These are phyloP conservation scores for Melanchra persicariae DNA, from an alignment of 2,888 invertebrate genomes.

Conservation along the genomic window DNA sequence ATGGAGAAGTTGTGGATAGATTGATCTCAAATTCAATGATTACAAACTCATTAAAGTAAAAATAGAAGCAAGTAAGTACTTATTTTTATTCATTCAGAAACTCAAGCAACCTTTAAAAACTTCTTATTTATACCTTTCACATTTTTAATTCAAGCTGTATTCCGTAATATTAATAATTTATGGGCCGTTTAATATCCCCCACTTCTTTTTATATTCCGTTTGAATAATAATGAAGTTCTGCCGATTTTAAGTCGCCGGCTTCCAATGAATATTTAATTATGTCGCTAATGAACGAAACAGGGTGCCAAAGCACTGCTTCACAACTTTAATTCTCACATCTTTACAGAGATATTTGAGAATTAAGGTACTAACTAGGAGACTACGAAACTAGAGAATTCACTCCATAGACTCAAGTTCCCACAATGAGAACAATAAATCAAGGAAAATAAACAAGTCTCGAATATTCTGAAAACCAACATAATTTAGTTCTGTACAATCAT, in stretches of 20 bases:
- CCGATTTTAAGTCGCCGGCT: constrained; percentile 40
- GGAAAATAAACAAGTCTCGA: constrained; percentile 41
- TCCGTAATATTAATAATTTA: constrained; percentile 32
- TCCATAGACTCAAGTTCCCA: constrained; percentile 21
- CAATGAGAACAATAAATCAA: constrained; percentile 42
- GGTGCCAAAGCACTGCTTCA: not conserved
- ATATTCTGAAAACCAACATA: constrained; percentile 41
- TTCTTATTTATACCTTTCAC: constrained; percentile 26
- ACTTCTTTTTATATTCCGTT: constrained; percentile 42
- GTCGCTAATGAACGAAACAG: constrained; percentile 28
- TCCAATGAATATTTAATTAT: constrained; percentile 46
- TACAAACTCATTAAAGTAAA: not conserved
- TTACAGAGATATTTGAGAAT: constrained; percentile 18
- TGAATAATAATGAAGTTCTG: constrained; percentile 34
- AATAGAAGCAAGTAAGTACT: not conserved
- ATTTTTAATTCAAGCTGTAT: constrained; percentile 29
- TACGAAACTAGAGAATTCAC: constrained; percentile 33
- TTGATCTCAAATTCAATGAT: no score
- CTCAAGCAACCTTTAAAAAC: constrained; percentile 2
- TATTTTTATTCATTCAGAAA: not conserved
- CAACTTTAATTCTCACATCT: constrained; percentile 39
- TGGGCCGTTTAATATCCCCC: constrained; percentile 9
- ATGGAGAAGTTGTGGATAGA: no score
- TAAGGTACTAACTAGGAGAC: constrained; percentile 14
- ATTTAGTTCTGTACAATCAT: constrained; percentile 56